These are phyloP conservation scores for Chloropsis cyanopogon DNA, from an alignment of 2,113 vertebrate genomes.

Conservation along the genomic window DNA sequence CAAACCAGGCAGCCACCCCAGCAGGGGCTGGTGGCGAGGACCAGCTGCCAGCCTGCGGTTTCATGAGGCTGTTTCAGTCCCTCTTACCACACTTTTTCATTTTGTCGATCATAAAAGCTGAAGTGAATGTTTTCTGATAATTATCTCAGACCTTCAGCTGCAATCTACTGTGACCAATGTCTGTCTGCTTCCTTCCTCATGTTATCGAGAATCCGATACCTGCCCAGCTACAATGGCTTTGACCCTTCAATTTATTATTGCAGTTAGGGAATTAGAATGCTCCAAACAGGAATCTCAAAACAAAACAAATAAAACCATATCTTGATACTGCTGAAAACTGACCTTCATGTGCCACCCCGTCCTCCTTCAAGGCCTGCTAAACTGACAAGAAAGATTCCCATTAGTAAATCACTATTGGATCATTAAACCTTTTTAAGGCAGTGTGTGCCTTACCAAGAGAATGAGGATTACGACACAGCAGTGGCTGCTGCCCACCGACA, in stretches of 20 bases:
- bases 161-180: background rate
- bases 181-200: background rate
- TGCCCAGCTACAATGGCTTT: background rate
- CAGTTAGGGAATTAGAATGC: background rate
- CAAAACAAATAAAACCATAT: background rate
- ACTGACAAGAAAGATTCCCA: conserved; percentile 63
- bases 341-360: conserved; percentile 6
- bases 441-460: conserved; percentile 73
- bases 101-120: accelerated
- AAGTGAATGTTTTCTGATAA: background rate
- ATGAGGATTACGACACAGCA: conserved; percentile 74
- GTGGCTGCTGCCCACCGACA: conserved; percentile 68
- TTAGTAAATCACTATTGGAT: conserved; percentile 74
- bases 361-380: conserved; percentile 9
- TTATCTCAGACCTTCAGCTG: background rate
- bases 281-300: background rate
- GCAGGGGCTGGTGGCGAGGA: background rate
- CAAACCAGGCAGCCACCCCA: background rate
- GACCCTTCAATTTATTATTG: background rate
- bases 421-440: conserved; percentile 72
- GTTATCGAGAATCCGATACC: background rate
- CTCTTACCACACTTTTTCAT: background rate
- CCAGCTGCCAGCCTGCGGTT: background rate
- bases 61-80: background rate
- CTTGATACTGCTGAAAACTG: conserved; percentile 22